phyloP scores from a whole-genome alignment of 2,113 vertebrate species.

The Microcebus lehilahytsara region DNA sequence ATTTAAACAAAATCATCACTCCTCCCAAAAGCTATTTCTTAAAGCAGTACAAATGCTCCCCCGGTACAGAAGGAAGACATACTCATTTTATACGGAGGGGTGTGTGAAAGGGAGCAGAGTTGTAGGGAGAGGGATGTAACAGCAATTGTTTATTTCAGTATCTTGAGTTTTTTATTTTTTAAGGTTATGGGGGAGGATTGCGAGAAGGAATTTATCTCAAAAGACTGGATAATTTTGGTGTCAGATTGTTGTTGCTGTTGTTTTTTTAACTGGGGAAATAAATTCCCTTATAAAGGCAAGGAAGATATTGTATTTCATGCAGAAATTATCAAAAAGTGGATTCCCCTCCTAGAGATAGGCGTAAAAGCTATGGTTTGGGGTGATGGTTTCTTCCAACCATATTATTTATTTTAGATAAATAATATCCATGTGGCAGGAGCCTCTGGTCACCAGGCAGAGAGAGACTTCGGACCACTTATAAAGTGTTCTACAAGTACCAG shows the following conservation, averaged over 20 bases:
- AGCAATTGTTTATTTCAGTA: not conserved
- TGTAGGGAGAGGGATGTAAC: not conserved
- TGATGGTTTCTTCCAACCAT: not conserved
- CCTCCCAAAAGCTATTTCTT: not conserved
- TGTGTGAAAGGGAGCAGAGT: accelerated
- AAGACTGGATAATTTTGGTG: not conserved
- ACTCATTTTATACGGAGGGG: not conserved
- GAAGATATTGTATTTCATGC: not conserved
- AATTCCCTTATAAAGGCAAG: not conserved
- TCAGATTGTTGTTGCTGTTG: not conserved
- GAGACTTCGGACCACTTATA: not conserved
- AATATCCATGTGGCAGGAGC: not conserved
- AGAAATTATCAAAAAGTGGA: not conserved
- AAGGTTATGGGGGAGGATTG: not conserved
- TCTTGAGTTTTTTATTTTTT: not conserved
- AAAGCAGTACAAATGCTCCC: not conserved
- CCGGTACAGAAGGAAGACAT: not conserved
- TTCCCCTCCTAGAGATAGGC: not conserved
- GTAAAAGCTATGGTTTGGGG: not conserved
- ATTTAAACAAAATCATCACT: not conserved
- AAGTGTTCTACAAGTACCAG: not conserved
- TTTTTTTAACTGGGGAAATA: not conserved
- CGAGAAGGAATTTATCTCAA: not conserved
- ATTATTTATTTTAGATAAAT: not conserved
- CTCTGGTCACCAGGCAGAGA: not conserved